phyloP scores from a whole-genome alignment of 2,797 vertebrate species.

The Eutrigla gurnardus region DNA sequence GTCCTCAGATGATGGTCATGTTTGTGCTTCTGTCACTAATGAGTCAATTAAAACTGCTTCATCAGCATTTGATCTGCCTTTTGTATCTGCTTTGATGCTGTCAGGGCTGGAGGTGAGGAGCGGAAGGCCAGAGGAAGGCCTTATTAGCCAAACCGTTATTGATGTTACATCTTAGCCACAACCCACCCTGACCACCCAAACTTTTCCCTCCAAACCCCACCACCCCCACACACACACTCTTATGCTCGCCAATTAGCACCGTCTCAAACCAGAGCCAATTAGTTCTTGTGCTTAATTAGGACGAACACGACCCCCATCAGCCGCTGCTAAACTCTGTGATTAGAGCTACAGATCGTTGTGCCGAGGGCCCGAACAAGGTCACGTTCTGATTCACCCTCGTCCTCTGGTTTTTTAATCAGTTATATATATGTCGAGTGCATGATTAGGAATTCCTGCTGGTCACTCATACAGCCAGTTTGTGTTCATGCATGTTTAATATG shows the following conservation, averaged over 20 bases:
- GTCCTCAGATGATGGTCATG: neutral
- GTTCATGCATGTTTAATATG: neutral
- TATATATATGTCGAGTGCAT: neutral
- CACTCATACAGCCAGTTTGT: neutral
- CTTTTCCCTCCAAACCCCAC: constrained; percentile 18
- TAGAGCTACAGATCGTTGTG: constrained; percentile 36
- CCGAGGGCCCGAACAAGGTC: constrained; percentile 21
- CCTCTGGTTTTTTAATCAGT: neutral
- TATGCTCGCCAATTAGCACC: constrained; percentile 60
- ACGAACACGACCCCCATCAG: constrained; percentile 58
- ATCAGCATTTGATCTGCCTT: constrained; percentile 21
- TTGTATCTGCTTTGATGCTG: constrained; percentile 24
- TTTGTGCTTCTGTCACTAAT: constrained; percentile 31
- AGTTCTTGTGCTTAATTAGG: constrained; percentile 62
- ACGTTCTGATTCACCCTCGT: neutral
- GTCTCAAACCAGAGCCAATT: constrained; percentile 65
- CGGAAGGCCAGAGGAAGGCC: constrained; percentile 22
- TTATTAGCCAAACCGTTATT: constrained; percentile 41
- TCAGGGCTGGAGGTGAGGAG: neutral
- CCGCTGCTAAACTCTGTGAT: constrained; percentile 46
- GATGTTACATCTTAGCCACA: constrained; percentile 53
- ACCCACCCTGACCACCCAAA: constrained; percentile 23
- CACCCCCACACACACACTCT: neutral
- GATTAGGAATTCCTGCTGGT: neutral
- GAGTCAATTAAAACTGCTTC: constrained; percentile 14